These are phyloP conservation scores for Corvus hawaiiensis DNA, from an alignment of 2,113 vertebrate genomes.

Conservation along the genomic window DNA sequence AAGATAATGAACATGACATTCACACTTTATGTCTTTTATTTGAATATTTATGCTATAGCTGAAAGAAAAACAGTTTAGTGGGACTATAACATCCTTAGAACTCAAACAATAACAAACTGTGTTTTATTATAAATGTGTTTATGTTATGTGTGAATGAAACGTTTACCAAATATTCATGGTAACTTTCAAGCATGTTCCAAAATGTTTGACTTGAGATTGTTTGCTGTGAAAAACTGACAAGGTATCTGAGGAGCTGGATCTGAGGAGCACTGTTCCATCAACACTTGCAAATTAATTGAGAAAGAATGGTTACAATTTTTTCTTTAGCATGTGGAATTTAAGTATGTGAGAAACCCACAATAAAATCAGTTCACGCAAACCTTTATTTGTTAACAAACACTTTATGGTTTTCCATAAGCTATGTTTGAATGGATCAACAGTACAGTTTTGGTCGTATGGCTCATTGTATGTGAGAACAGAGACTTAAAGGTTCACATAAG, in stretches of 20 bases:
- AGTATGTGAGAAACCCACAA: not conserved
- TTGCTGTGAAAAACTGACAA: not conserved
- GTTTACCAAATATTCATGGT: not conserved
- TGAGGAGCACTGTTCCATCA: not conserved
- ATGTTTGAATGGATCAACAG: not conserved
- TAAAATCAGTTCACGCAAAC: not conserved
- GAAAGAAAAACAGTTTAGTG: not conserved
- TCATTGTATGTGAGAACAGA: not conserved
- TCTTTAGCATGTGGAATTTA: not conserved
- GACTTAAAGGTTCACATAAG: not conserved
- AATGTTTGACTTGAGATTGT: not conserved
- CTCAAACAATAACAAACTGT: not conserved
- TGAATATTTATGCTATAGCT: not conserved
- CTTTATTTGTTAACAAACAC: not conserved
- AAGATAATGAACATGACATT: not conserved
- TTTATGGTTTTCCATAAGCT: not conserved
- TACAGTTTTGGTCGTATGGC: not conserved
- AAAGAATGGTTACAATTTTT: not conserved
- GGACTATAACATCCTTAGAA: not conserved
- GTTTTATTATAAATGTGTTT: not conserved
- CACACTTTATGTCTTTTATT: not conserved
- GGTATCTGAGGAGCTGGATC: not conserved
- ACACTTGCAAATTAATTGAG: not conserved
- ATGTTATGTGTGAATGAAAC: not conserved
- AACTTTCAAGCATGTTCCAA: not conserved